Conservation (phyloP, 2,113 vertebrate genomes). For the Phalacrocorax brasilianus region DNA sequence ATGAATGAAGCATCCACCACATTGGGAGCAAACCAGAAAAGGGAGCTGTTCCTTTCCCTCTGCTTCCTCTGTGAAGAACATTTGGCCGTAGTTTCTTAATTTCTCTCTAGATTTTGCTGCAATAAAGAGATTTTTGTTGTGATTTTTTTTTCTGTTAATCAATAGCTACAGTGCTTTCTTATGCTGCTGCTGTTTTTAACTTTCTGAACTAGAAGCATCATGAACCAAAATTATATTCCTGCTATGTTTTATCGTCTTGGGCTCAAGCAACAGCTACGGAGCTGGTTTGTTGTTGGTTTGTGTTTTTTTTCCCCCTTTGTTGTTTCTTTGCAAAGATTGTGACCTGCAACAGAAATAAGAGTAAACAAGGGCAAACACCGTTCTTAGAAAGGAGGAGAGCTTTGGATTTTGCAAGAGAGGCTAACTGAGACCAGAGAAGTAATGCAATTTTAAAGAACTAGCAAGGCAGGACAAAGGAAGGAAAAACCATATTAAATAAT, state of each 20-base stretch:
- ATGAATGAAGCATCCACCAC: background rate
- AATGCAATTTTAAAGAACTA: background rate
- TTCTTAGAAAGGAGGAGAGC: background rate
- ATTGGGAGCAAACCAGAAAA: background rate
- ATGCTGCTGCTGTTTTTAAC: background rate
- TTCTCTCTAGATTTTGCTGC: background rate
- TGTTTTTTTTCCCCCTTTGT: background rate
- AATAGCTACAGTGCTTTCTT: background rate
- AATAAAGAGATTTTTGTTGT: background rate
- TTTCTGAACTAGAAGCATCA: background rate
- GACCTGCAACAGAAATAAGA: background rate
- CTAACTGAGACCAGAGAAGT: background rate
- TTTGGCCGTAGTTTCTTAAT: background rate
- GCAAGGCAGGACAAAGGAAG: background rate
- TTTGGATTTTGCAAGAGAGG: background rate
- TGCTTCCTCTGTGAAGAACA: background rate
- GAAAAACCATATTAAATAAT: background rate
- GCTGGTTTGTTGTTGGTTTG: background rate
- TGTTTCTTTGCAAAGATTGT: background rate
- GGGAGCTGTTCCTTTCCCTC: background rate
- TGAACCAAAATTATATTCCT: background rate
- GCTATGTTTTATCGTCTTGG: background rate
- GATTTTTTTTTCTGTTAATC: background rate
- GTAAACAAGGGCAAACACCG: background rate
- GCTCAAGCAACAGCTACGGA: background rate